A percentile compares a stretch with the other conserved stretches of the same genome.
phyloP scores from a whole-genome alignment of 2,113 vertebrate species.

The Onychostruthus taczanowskii region DNA sequence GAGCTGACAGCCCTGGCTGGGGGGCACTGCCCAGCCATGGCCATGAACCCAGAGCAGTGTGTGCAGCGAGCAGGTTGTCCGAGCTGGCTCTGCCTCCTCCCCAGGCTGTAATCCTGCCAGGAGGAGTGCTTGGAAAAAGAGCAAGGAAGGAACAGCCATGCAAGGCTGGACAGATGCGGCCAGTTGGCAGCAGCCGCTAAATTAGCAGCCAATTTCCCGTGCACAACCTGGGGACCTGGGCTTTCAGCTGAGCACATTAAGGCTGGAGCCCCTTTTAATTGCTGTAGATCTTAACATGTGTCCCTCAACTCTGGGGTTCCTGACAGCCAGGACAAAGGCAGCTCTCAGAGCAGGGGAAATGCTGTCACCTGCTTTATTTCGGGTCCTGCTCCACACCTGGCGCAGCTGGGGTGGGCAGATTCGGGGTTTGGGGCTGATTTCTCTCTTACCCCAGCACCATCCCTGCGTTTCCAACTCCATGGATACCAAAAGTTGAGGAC shows the following conservation, averaged over 20 bases:
- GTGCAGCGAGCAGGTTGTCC: background rate
- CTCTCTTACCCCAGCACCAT: background rate
- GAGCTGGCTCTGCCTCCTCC: background rate
- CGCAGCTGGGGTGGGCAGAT: accelerated
- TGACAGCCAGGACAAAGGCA: background rate
- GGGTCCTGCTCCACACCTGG: background rate
- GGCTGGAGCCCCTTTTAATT: conserved; percentile 23
- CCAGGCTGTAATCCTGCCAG: background rate
- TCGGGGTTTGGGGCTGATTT: background rate
- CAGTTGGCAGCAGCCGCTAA: conserved; percentile 23
- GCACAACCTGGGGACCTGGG: conserved; percentile 3
- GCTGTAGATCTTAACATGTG: background rate
- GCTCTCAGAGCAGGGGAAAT: accelerated
- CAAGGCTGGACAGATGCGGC: conserved; percentile 33
- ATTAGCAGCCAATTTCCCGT: conserved; percentile 39
- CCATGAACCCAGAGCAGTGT: background rate
- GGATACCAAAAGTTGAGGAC: background rate
- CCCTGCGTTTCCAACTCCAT: accelerated
- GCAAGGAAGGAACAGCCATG: background rate
- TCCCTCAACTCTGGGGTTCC: background rate
- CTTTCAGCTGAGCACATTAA: conserved; percentile 42
- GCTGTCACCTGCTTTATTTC: background rate
- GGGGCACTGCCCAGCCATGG: background rate
- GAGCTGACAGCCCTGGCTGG: background rate
- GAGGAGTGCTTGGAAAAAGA: conserved; percentile 11